Conservation (phyloP, 2,113 vertebrate species). For the Piaya cayana region DNA sequence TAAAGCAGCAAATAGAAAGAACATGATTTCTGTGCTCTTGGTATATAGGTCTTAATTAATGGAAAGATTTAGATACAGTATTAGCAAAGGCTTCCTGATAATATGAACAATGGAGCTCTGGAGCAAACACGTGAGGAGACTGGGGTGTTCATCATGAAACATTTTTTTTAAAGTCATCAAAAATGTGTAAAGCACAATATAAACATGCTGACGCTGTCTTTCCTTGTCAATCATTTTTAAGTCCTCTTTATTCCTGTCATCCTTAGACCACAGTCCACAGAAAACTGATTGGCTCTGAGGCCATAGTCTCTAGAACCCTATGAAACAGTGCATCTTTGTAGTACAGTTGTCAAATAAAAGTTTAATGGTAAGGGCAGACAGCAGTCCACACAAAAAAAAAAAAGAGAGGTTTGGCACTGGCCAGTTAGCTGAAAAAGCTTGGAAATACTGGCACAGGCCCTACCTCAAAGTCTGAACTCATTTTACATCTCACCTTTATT, state of each 20-base stretch:
- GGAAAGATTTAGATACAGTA: background rate
- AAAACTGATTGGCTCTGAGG: background rate
- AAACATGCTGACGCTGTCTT: background rate
- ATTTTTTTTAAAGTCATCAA: background rate
- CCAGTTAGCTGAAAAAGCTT: background rate
- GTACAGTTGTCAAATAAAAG: background rate
- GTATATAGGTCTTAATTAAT: background rate
- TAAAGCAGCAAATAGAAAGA: background rate
- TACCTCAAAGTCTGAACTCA: background rate
- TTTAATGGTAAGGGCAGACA: background rate
- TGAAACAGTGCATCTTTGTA: background rate
- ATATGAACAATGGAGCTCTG: background rate
- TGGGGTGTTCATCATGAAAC: background rate
- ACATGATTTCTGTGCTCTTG: background rate
- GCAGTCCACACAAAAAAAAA: background rate
- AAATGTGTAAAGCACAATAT: fast-evolving
- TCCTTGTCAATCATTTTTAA: background rate
- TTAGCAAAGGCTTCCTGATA: background rate
- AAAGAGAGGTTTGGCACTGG: background rate
- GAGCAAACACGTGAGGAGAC: background rate
- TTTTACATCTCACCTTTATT: background rate
- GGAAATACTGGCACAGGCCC: background rate
- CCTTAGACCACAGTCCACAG: background rate
- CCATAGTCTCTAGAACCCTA: background rate
- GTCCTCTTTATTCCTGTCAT: background rate